Evolutionary conservation across 1,140 invertebrate species (phyloP).

Genomic region (Agraylea sexmaculata): DNA sequence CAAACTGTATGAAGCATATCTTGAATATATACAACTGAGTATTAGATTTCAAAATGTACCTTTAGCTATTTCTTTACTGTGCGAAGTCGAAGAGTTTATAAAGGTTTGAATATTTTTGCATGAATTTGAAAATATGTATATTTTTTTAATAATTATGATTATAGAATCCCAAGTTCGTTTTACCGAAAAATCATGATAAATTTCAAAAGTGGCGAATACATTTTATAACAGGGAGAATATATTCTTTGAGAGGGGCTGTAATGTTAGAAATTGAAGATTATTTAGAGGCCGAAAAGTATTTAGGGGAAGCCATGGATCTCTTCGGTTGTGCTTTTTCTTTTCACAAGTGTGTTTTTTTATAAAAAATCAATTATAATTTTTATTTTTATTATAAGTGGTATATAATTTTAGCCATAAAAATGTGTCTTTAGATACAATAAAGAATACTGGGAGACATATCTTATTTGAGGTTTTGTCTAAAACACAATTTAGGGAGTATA

Average conservation of each 20-base stretch:
- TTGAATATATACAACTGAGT: constrained; percentile 12
- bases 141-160: neutral
- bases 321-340: constrained; percentile 33
- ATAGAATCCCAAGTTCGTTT: constrained; percentile 11
- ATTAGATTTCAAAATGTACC: constrained; percentile 9
- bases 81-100: constrained; percentile 9
- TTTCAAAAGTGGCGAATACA: constrained; percentile 24
- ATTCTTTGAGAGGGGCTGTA: constrained; percentile 27
- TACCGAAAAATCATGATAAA: constrained; percentile 7
- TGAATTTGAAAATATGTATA: neutral
- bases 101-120: constrained; percentile 8
- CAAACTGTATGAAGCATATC: constrained; percentile 23
- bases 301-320: constrained; percentile 40
- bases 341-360: constrained; percentile 23
- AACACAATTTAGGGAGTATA: too few species aligned
- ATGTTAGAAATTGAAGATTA: constrained; percentile 43
- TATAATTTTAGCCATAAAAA: too few species aligned
- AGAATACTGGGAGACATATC: too few species aligned
- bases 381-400: constrained; percentile 23
- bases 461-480: too few species aligned
- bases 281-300: constrained; percentile 35
- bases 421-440: too few species aligned
- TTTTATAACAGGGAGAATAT: constrained; percentile 24
- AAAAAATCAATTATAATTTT: constrained; percentile 8
- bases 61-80: constrained; percentile 7